Percentiles rank a stretch among this genome's conserved stretches.
Conservation (phyloP, 2,113 vertebrate species). For the Sceloporus undulatus region DNA sequence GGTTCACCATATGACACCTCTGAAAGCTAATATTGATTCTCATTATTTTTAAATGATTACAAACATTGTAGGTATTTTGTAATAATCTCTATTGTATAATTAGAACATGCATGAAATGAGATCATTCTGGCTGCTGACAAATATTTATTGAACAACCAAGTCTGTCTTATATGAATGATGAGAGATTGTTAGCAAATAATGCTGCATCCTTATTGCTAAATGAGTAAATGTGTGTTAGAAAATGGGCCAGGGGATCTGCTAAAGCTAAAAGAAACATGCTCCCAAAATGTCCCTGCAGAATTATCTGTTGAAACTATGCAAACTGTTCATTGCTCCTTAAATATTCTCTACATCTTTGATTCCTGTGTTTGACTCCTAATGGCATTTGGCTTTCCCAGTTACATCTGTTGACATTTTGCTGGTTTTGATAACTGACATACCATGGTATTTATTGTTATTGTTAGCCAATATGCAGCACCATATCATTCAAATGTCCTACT, state of each 20-base stretch:
- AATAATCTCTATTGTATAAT: conserved; percentile 84
- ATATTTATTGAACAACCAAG: conserved; percentile 77
- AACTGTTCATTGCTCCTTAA: neutral
- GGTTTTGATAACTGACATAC: neutral
- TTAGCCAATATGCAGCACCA: neutral
- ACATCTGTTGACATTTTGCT: neutral
- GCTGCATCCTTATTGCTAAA: conserved; percentile 25
- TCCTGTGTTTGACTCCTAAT: neutral
- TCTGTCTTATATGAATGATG: conserved; percentile 59
- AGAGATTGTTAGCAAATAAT: conserved; percentile 49
- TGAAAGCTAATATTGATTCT: conserved; percentile 84
- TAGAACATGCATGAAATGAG: conserved; percentile 74
- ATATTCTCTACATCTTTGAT: neutral
- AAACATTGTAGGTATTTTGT: conserved; percentile 83
- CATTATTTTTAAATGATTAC: conserved; percentile 82
- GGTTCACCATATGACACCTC: conserved; percentile 83
- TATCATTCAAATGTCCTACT: neutral
- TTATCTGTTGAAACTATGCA: neutral
- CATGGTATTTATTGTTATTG: neutral
- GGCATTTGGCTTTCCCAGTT: neutral
- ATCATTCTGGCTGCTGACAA: conserved; percentile 71
- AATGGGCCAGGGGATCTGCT: neutral
- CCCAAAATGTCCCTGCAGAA: neutral
- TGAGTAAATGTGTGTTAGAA: conserved; percentile 40
- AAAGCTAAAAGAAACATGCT: neutral